Evolutionary conservation across 2,888 invertebrate genomes (phyloP), one percentile per base, ranked within the genome.

Genomic region (Myathropa florea): DNA sequence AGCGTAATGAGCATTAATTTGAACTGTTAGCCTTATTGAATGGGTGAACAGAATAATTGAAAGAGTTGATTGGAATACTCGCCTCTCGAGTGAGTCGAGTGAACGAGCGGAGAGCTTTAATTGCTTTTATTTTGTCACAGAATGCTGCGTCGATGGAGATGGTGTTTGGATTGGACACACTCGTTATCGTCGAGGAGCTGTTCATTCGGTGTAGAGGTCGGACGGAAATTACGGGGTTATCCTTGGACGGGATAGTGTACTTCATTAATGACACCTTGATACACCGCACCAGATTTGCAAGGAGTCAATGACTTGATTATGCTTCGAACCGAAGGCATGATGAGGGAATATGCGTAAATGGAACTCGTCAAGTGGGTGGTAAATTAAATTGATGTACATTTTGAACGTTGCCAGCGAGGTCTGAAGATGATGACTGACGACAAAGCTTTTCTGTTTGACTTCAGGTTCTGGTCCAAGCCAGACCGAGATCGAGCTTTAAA

Each of bases 1-100:
- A 70, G 77, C 77, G 71, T 85, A 85, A 85, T 85, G 76, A 85
- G 82, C 85, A 77, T 72, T 77, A 63, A 85, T 85, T 82, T 82
- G 63, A 23, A 70, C 57, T n/a, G 72, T 77, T 85, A 60, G 72
- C 46, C 72, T 78, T 77, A 77, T 81, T 84, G 81, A 84, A 84
- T 81, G 84, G 81, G 81, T 76, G 70, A 84, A 76, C 70, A 46
- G 46, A 18, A 46, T 85, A 72, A 85, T 82, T 82, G 81, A 68
- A 61, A 67, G 61, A 82, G 61, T 85, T 85, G 76, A 85, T 85
- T 85, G 84, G 76, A 77, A 77, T 71, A 71, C 71, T 61, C 61
- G 46, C 18, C 46, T 46, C 72, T 55, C 70, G 39, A 70, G 70
- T 60, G 33, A 67, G 79, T 10, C 18, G 46, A 18, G 4, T 3